Percentiles rank a stretch among this genome's conserved stretches.
Evolutionary conservation across 1,140 invertebrate genomes (phyloP).

Genomic region (Drosophila yakuba): DNA sequence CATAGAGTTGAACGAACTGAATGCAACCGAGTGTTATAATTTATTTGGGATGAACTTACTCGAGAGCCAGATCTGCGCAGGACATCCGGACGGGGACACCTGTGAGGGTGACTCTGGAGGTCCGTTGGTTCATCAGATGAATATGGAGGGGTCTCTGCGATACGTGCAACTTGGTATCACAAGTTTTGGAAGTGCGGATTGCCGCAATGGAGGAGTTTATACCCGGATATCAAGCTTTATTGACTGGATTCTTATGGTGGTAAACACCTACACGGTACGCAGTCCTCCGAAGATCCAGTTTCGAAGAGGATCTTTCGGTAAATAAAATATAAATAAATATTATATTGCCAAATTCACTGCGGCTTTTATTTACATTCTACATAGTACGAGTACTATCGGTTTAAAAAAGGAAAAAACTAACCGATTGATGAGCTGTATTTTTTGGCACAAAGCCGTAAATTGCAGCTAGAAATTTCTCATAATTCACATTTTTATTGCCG

Average conservation of each 20-base stretch:
- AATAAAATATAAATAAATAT: neutral
- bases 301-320: neutral
- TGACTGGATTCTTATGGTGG: constrained; percentile 1
- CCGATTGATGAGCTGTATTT: neutral
- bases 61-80: constrained; percentile 11
- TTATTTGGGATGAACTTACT: neutral
- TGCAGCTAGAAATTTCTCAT: constrained; percentile 51
- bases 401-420: neutral
- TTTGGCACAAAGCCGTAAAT: constrained; percentile 17
- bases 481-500: constrained; percentile 78
- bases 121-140: neutral
- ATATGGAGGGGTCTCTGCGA: neutral
- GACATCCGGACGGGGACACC: neutral
- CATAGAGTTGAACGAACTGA: neutral
- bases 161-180: constrained; percentile 5
- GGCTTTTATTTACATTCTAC: too few relatives aligned
- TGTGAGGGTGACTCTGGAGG: constrained; percentile 1
- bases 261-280: neutral
- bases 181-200: neutral
- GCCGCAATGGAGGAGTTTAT: neutral
- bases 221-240: neutral
- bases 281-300: neutral
- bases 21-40: neutral
- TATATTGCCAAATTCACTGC: too few relatives aligned
- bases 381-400: too few relatives aligned